Conservation (phyloP, 2,888 invertebrate genomes). For the Melieria omissa region DNA sequence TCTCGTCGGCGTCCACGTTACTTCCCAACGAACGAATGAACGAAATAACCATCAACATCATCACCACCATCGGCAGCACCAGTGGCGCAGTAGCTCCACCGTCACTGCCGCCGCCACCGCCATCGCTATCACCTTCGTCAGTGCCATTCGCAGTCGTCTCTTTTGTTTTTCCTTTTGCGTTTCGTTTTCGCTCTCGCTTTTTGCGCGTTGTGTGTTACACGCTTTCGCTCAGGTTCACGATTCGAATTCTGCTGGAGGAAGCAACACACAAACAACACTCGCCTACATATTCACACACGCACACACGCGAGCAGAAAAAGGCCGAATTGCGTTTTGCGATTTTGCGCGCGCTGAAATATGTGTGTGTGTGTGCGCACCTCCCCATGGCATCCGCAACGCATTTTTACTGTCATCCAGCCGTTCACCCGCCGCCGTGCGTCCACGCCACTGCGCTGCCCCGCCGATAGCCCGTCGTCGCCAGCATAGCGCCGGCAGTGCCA, state of each 20-base stretch:
- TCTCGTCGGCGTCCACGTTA: background rate
- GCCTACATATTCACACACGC: conserved; percentile 1
- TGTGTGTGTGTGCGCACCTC: conserved; percentile 18
- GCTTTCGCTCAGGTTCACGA: conserved; percentile 17
- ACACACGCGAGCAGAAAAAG: background rate
- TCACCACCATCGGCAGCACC: background rate
- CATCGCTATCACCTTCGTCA: conserved; percentile 10
- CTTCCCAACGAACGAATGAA: background rate
- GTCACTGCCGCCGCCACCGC: conserved; percentile 34
- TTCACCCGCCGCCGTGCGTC: conserved; percentile 6
- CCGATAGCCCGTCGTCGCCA: background rate
- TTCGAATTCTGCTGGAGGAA: background rate
- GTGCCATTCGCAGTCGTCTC: conserved; percentile 24
- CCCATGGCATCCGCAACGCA: conserved; percentile 15
- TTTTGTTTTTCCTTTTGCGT: conserved; percentile 8
- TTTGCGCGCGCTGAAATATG: conserved; percentile 18
- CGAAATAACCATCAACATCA: background rate
- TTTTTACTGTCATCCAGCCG: conserved; percentile 26
- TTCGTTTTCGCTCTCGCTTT: background rate
- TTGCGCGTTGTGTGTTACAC: background rate
- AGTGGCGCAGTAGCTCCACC: conserved; percentile 17
- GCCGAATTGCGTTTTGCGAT: conserved; percentile 15
- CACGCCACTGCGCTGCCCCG: conserved; percentile 9
- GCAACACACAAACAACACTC: background rate
- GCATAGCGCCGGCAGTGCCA: conserved; percentile 18